A percentile compares a stretch with the other conserved stretches of the same genome.
These are phyloP conservation scores for Phyllotreta cruciferae DNA, from an alignment of 2,888 invertebrate genomes.

Conservation along the genomic window DNA sequence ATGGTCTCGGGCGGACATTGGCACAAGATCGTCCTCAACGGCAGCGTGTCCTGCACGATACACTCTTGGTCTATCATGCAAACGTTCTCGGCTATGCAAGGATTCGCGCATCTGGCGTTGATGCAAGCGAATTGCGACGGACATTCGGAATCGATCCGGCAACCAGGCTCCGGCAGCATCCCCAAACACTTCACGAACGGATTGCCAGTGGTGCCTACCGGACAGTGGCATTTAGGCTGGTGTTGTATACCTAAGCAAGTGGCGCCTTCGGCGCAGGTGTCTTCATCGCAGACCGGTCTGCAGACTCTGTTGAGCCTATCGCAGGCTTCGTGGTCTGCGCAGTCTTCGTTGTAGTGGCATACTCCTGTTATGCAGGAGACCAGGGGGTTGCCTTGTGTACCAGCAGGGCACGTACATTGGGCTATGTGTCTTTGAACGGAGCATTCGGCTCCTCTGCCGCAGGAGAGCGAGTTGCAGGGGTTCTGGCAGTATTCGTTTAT, in stretches of 20 bases:
- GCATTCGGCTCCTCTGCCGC: conserved; percentile 83
- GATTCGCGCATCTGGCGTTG: conserved; percentile 77
- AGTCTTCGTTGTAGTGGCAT: conserved; percentile 90
- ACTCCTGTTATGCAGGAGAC: conserved; percentile 82
- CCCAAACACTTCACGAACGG: conserved; percentile 74
- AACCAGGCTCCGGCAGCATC: conserved; percentile 63
- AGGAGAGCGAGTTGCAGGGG: conserved; percentile 74
- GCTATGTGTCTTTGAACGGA: conserved; percentile 77
- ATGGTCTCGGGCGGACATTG: conserved; percentile 84
- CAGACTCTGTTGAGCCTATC: conserved; percentile 84
- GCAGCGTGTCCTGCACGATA: conserved; percentile 77
- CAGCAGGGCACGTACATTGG: conserved; percentile 82
- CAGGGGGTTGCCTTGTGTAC: conserved; percentile 84
- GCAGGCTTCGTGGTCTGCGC: conserved; percentile 83
- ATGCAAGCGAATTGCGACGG: conserved; percentile 78
- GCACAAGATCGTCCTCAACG: conserved; percentile 85
- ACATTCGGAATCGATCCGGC: conserved; percentile 80
- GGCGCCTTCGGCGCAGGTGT: conserved; percentile 80
- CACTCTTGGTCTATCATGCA: conserved; percentile 83
- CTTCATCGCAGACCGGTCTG: conserved; percentile 81
- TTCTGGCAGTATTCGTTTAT: conserved; percentile 80
- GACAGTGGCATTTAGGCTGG: conserved; percentile 80
- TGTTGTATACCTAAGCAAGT: conserved; percentile 78
- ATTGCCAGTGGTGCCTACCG: conserved; percentile 78
- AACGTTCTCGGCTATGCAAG: conserved; percentile 74